phyloP scores from a whole-genome alignment of 2,888 invertebrate genomes.

The Cinara cedri region DNA sequence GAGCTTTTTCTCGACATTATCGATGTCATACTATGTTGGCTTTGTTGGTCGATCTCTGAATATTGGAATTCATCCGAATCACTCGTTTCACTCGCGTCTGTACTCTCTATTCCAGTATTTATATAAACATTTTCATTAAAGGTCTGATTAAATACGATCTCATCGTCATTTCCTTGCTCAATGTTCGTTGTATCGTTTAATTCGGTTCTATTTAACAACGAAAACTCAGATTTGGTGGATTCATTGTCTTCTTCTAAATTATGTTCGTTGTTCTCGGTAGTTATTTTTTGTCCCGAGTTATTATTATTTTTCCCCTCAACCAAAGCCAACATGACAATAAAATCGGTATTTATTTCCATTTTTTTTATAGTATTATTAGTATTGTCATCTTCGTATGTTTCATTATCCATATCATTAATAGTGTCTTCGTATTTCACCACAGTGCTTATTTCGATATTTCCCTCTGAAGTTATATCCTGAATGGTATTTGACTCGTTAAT shows the following conservation, averaged over 20 bases:
- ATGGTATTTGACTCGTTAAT: not conserved
- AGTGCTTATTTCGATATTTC: not conserved
- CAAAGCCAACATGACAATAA: slow-evolving; percentile 34
- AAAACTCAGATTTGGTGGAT: slow-evolving; percentile 18
- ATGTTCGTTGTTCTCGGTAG: not conserved
- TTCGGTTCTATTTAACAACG: not conserved
- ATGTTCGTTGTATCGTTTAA: not conserved
- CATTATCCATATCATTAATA: not conserved
- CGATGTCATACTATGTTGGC: not conserved
- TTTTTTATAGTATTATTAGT: not conserved
- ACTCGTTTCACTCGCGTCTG: not conserved
- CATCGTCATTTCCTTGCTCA: not conserved
- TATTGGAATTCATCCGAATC: not conserved
- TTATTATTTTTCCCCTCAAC: too few relatives aligned
- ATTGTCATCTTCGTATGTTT: not conserved
- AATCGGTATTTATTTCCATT: slow-evolving; percentile 10
- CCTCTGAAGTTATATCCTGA: not conserved
- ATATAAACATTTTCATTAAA: not conserved
- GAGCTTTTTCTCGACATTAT: not conserved
- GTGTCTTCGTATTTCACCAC: not conserved
- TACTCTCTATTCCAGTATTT: not conserved
- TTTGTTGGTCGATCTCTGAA: not conserved
- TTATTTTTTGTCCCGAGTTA: too few relatives aligned
- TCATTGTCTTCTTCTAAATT: not conserved
- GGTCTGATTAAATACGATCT: not conserved